Percentiles rank a stretch among this genome's conserved stretches.
These are phyloP conservation scores for Uria aalge DNA, from an alignment of 2,113 vertebrate species.

Conservation along the genomic window DNA sequence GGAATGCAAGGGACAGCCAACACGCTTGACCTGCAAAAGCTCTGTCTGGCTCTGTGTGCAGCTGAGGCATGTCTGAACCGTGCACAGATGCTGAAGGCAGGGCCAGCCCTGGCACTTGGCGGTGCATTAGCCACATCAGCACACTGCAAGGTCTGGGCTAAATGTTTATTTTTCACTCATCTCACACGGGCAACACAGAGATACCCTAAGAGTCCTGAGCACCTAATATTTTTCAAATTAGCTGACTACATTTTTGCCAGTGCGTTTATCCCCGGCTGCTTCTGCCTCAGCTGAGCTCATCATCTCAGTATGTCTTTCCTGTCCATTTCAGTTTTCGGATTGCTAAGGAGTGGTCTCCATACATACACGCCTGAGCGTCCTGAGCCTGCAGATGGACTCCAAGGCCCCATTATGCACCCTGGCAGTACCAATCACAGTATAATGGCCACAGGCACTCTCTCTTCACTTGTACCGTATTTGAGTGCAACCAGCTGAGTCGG, in stretches of 20 bases:
- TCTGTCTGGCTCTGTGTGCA: background rate
- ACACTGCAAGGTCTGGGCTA: background rate
- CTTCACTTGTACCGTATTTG: background rate
- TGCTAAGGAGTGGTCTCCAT: background rate
- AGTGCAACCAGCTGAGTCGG: background rate
- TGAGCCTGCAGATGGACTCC: background rate
- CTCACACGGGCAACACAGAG: fast-evolving
- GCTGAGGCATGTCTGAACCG: background rate
- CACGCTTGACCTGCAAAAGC: background rate
- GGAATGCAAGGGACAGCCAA: background rate
- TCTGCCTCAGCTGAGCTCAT: background rate
- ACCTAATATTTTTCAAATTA: background rate
- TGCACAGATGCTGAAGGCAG: background rate
- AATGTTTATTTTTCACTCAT: background rate
- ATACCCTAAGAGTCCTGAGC: background rate
- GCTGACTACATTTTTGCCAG: background rate
- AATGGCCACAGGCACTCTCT: background rate
- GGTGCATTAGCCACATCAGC: background rate
- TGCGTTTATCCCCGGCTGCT: fast-evolving
- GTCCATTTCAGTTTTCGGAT: background rate
- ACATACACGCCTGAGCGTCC: background rate
- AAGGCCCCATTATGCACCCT: background rate
- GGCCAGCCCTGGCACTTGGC: background rate
- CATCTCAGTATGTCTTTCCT: background rate
- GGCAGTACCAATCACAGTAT: background rate